Evolutionary conservation across 2,888 invertebrate species (phyloP).

Genomic region (Sarcophaga subvicina): DNA sequence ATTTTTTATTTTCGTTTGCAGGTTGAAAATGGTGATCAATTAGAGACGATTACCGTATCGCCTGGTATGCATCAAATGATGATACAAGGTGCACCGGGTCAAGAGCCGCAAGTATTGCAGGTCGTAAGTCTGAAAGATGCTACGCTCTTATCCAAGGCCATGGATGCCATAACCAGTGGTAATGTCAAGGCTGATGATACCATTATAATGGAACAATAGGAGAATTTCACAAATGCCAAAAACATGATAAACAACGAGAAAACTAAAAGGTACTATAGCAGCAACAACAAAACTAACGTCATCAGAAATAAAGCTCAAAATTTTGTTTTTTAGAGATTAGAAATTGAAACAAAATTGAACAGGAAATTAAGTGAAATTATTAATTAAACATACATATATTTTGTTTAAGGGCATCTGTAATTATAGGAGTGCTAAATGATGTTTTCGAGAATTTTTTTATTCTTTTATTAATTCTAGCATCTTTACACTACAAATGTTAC

Average conservation of each 20-base stretch:
- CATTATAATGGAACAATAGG: slow-evolving; percentile 81
- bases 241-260: neutral
- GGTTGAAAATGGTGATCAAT: slow-evolving; percentile 89
- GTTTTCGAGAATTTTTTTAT: no score
- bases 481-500: no score
- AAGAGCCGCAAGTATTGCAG: slow-evolving; percentile 90
- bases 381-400: no score
- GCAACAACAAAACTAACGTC: neutral
- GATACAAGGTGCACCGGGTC: slow-evolving; percentile 87
- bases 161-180: slow-evolving; percentile 85
- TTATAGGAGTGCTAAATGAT: no score
- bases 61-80: slow-evolving; percentile 92
- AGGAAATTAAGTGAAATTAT: neutral
- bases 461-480: no score
- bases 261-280: slow-evolving; percentile 12
- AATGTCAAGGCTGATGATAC: slow-evolving; percentile 89
- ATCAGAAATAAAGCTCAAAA: slow-evolving; percentile 3
- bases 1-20: slow-evolving; percentile 77
- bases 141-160: slow-evolving; percentile 90
- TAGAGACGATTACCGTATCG: slow-evolving; percentile 90
- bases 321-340: neutral
- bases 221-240: slow-evolving; percentile 37
- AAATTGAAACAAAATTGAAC: neutral
- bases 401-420: no score
- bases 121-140: slow-evolving; percentile 94